A percentile compares a stretch with the other conserved stretches of the same genome.
Conservation (phyloP, 1,140 invertebrate genomes). For the Platorchestia sp. region DNA sequence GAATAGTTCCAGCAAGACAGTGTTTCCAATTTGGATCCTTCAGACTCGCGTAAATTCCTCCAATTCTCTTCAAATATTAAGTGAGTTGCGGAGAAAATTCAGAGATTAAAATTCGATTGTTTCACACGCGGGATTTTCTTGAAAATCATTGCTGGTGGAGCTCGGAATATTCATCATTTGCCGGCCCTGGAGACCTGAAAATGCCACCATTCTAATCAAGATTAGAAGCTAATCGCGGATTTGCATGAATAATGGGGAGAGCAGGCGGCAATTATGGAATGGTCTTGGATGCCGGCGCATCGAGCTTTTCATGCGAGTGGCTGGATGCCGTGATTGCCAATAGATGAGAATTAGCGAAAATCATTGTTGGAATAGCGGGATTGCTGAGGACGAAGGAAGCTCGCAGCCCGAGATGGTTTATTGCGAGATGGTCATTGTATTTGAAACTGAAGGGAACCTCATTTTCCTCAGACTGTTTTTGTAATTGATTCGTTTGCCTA, state of each 20-base stretch:
- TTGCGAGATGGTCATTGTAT: too few relatives aligned
- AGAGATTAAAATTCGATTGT: background rate
- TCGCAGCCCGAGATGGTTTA: background rate
- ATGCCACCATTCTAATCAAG: background rate
- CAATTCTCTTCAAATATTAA: background rate
- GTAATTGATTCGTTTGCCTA: too few relatives aligned
- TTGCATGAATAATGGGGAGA: background rate
- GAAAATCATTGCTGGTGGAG: background rate
- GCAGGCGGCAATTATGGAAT: background rate
- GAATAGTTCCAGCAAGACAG: background rate
- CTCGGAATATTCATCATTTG: background rate
- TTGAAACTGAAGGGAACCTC: too few relatives aligned
- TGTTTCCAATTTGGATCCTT: background rate
- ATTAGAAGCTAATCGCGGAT: constrained; percentile 29
- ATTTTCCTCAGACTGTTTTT: too few relatives aligned
- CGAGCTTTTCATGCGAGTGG: background rate
- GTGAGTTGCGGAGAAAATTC: background rate
- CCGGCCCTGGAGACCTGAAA: background rate
- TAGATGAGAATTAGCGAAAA: background rate
- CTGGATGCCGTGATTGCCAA: background rate
- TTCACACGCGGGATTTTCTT: background rate
- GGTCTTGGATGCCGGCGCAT: background rate
- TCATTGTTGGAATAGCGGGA: background rate
- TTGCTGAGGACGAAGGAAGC: background rate
- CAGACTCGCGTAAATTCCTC: background rate